A percentile compares a stretch with the other conserved stretches of the same genome.
Conservation (phyloP, 2,797 vertebrate genomes). For the Acridotheres tristis region DNA sequence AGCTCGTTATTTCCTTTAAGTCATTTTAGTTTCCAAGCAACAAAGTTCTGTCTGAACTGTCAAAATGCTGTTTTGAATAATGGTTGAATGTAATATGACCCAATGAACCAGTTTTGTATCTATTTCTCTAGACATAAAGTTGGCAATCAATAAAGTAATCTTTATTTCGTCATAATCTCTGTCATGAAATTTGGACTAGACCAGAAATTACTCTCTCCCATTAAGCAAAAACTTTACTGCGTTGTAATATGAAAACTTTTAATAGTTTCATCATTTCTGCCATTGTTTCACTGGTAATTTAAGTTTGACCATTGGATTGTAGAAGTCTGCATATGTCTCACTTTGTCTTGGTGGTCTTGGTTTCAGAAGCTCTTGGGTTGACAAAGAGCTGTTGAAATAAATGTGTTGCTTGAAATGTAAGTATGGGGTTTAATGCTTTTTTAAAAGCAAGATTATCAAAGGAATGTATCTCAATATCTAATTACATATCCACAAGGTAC, state of each 20-base stretch:
- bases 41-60: neutral
- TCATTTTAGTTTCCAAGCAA: neutral
- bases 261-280: conserved; percentile 1
- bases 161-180: neutral
- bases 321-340: conserved; percentile 29
- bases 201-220: conserved; percentile 13
- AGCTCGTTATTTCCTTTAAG: neutral
- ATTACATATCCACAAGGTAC: neutral
- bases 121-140: conserved; percentile 18
- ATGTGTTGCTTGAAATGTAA: neutral
- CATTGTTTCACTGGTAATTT: conserved; percentile 27
- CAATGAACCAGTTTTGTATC: neutral
- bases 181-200: neutral
- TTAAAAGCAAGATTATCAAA: neutral
- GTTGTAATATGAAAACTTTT: conserved; percentile 19
- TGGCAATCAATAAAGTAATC: neutral
- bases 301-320: conserved; percentile 22
- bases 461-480: neutral
- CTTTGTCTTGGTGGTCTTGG: conserved; percentile 1
- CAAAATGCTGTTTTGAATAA: neutral
- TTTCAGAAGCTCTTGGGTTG: conserved; percentile 27
- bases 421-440: neutral
- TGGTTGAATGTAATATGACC: neutral
- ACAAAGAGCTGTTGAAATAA: conserved; percentile 38
- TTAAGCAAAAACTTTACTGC: conserved; percentile 16